Conservation (phyloP, 2,888 invertebrate genomes). For the Athalia cordata region DNA sequence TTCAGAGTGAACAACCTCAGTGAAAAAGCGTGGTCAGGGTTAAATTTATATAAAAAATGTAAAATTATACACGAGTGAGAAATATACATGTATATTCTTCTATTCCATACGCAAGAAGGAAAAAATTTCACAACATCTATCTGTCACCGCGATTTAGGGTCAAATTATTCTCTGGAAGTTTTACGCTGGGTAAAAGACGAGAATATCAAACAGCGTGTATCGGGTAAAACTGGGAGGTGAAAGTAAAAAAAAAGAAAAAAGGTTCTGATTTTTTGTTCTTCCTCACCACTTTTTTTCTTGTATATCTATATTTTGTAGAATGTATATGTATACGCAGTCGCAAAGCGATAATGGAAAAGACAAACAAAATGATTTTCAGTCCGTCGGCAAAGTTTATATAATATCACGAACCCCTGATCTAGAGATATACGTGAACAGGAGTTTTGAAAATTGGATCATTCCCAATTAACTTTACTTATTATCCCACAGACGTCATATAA, state of each 20-base stretch:
- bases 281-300: no score
- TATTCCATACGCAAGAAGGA: background rate
- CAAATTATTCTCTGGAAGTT: background rate
- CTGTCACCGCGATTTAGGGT: conserved; percentile 20
- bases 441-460: conserved; percentile 11
- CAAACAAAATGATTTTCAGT: no score
- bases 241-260: conserved; percentile 5
- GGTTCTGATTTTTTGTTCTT: background rate
- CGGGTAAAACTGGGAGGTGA: background rate
- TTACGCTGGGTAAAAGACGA: background rate
- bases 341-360: no score
- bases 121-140: background rate
- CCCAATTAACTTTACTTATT: conserved; percentile 14
- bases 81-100: background rate
- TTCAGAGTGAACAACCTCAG: no score
- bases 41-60: no score
- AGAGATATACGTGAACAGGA: background rate
- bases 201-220: conserved; percentile 3
- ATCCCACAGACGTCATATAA: background rate
- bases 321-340: no score
- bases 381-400: no score
- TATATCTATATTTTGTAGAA: no score
- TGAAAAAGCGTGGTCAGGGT: no score
- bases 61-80: no score
- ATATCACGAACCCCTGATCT: background rate